Percentiles rank a stretch among this genome's conserved stretches.
Conservation (phyloP, 2,888 invertebrate species). For the Thyatira batis region DNA sequence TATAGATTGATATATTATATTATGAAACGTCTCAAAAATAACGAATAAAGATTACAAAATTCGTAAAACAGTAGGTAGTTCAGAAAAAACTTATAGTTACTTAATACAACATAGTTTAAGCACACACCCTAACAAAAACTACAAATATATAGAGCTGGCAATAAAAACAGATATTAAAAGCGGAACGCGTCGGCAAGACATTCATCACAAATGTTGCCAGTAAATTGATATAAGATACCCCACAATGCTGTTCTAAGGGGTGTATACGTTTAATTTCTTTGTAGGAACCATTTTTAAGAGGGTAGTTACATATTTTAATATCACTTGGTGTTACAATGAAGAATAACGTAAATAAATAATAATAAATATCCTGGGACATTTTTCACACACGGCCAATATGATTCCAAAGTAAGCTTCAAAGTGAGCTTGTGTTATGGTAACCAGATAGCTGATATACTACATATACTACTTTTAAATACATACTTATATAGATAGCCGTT, state of each 20-base stretch:
- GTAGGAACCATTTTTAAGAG: slow-evolving; percentile 21
- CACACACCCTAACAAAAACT: neutral
- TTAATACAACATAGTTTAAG: neutral
- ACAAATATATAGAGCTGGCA: slow-evolving; percentile 25
- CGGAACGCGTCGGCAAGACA: slow-evolving; percentile 25
- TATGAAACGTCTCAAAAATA: too few relatives aligned
- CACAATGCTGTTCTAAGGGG: slow-evolving; percentile 10
- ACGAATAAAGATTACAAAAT: too few relatives aligned
- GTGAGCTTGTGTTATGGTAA: too few relatives aligned
- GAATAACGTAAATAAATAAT: too few relatives aligned
- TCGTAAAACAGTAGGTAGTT: too few relatives aligned
- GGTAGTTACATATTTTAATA: slow-evolving; percentile 30
- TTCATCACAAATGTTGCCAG: slow-evolving; percentile 58
- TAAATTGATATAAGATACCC: slow-evolving; percentile 57
- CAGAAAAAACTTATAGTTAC: neutral
- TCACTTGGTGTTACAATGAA: slow-evolving; percentile 8
- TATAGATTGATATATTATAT: too few relatives aligned
- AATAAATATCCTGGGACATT: too few relatives aligned
- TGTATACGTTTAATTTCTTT: slow-evolving; percentile 32
- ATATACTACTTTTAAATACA: too few relatives aligned
- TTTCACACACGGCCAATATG: too few relatives aligned
- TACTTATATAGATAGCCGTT: too few relatives aligned
- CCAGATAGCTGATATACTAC: too few relatives aligned
- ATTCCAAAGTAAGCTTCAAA: too few relatives aligned
- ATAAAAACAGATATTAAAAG: slow-evolving; percentile 62